Base-by-base conservation (phyloP, 2,888 invertebrate genomes). In the Synanthedon formicaeformis region DNA sequence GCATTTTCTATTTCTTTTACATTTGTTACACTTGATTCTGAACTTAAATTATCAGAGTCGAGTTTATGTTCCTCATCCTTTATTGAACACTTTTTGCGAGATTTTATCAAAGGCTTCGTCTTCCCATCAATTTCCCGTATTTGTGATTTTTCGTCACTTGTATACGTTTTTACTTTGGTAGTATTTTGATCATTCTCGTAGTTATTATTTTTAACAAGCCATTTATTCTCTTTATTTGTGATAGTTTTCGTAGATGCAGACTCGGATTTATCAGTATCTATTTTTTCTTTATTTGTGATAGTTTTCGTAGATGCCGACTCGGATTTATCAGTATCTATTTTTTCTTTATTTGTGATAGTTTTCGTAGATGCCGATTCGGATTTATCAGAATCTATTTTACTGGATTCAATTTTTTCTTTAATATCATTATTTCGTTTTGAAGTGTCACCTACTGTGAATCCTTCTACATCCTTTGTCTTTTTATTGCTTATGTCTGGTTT, bases 31-130 rank as follows among this genome's bases (percentile, higher is more conserved):
- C 78, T 79, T 2, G 78, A 75, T 55, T 80, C 80, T 0, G 77
- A 73, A 54, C 79, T 74, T 55, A 64, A 61, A 53, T 75, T 60
- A 23, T 74, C 52, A 2, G 60, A 49, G 55, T 72, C 77, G 34
- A 34, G 34, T 60, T 63, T 77, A 10, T 41, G 23, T 64, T 63
- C 75, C 54, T 61, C 67, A 6, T 60, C 52, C 60, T 61, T 69
- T 49, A 53, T 16, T 41, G 50, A 55, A 10, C 18, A 40, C 62
- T 67, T 73, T 55, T 56, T 67, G 40, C 60, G 61, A 16, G 76
- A 74, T 59, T 78, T 70, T 40, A 75, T 76, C 3, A 73, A 56
- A 54, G 74, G 66, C 55, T 59, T 68, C 56, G 63, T 65, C 40
- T 56, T 40, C 49, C 41, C 54, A 40, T 53, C 53, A 49, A 13